Percentiles rank a stretch among this genome's conserved stretches.
phyloP scores from a whole-genome alignment of 2,888 invertebrate species.

The Andrena chrysosceles region DNA sequence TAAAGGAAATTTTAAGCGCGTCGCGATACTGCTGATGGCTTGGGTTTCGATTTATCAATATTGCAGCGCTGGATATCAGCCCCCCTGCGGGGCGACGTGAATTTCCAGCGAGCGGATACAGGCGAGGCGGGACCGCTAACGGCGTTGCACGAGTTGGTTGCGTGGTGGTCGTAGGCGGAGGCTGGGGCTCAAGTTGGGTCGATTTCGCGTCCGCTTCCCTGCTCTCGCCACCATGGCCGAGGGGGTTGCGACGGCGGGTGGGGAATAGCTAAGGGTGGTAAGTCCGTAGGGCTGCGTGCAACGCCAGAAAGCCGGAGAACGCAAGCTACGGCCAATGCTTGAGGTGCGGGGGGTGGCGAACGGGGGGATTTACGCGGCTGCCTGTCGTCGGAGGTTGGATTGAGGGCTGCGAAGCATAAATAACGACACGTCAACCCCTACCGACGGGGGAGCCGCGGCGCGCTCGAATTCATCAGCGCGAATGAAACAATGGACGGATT shows the following conservation, averaged over 20 bases:
- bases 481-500: constrained; percentile 31
- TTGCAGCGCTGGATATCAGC: constrained; percentile 69
- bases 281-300: constrained; percentile 49
- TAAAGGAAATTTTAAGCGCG: constrained; percentile 20
- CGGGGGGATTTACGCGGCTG: constrained; percentile 70
- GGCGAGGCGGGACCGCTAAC: constrained; percentile 48
- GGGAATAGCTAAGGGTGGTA: constrained; percentile 65
- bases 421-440: constrained; percentile 75
- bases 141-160: constrained; percentile 61
- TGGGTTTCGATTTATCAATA: constrained; percentile 71
- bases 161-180: constrained; percentile 66
- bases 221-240: constrained; percentile 59
- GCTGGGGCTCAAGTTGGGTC: constrained; percentile 71
- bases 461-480: constrained; percentile 43
- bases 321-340: constrained; percentile 51
- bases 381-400: constrained; percentile 76
- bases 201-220: constrained; percentile 74
- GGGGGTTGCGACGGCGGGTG: constrained; percentile 40
- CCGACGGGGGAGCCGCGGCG: constrained; percentile 17
- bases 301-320: constrained; percentile 46
- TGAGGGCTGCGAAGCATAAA: constrained; percentile 76
- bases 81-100: constrained; percentile 57
- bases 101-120: constrained; percentile 42
- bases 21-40: background rate
- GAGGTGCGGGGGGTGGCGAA: constrained; percentile 22